Evolutionary conservation across 2,888 invertebrate species (phyloP).

Genomic region (Emesis russula): DNA sequence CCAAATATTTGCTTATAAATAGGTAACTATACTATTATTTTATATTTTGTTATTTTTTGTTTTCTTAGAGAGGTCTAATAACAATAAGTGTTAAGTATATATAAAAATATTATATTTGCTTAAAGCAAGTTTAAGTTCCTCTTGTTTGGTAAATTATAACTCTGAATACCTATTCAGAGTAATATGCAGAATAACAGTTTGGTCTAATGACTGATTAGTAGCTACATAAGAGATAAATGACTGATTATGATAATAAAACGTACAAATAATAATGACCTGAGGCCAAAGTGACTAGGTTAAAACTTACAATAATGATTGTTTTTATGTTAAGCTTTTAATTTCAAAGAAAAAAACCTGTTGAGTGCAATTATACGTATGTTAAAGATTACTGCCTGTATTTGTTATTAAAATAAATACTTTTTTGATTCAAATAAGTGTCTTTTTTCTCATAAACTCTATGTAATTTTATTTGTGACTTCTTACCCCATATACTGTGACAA

Average conservation of each 20-base stretch:
- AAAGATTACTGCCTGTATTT: background rate
- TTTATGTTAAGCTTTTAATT: background rate
- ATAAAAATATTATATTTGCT: no score
- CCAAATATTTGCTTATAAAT: no score
- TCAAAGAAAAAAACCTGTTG: background rate
- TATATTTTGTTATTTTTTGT: no score
- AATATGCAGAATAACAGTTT: no score
- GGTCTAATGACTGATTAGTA: no score
- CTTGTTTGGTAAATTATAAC: no score
- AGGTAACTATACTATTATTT: no score
- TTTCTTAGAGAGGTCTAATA: no score
- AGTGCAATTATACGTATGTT: background rate
- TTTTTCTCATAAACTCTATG: background rate
- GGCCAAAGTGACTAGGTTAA: background rate
- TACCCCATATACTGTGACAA: conserved; percentile 54
- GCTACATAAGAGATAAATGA: background rate
- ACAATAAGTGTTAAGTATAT: no score
- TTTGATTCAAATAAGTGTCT: background rate
- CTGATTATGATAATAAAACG: background rate
- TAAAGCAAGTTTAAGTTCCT: no score
- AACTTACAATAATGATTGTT: background rate
- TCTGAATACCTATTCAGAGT: no score
- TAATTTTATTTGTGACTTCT: background rate
- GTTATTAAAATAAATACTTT: background rate
- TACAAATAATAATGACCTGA: background rate